Conservation (phyloP, 2,888 invertebrate genomes). For the Cosmia trapezina region DNA sequence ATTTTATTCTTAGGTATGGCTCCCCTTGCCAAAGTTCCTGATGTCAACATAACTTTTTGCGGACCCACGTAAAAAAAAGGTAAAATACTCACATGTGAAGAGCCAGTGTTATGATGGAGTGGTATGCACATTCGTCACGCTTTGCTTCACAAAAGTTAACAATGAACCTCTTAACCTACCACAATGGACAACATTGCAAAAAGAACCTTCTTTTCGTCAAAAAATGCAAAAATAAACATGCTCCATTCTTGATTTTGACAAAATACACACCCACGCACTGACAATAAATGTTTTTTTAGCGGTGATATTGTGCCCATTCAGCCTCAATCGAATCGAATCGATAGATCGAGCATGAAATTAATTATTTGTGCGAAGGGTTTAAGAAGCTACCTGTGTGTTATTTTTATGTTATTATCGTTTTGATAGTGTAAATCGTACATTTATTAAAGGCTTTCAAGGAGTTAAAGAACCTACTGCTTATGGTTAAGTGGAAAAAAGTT, state of each 20-base stretch:
- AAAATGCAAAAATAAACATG: constrained; percentile 50
- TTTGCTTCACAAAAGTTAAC: constrained; percentile 56
- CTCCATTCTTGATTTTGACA: constrained; percentile 56
- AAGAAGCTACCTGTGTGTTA: constrained; percentile 58
- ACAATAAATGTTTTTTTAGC: constrained; percentile 49
- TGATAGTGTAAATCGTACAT: constrained; percentile 17
- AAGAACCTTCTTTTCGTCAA: constrained; percentile 39
- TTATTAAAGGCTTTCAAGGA: constrained; percentile 20
- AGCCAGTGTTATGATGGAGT: constrained; percentile 58
- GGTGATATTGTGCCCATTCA: constrained; percentile 55
- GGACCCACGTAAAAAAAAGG: background rate
- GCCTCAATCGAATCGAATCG: constrained; percentile 62
- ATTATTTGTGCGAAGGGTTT: constrained; percentile 70
- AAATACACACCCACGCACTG: constrained; percentile 59
- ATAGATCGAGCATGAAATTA: constrained; percentile 70
- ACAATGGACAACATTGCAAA: constrained; percentile 64
- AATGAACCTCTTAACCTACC: constrained; percentile 63
- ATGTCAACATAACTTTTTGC: constrained; percentile 26
- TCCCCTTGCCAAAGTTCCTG: too few relatives aligned
- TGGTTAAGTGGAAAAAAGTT: background rate
- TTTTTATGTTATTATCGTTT: constrained; percentile 40
- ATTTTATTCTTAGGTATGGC: too few relatives aligned
- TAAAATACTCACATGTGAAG: constrained; percentile 24
- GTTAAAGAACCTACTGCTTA: constrained; percentile 7
- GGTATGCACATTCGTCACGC: constrained; percentile 57